Percentiles rank a stretch among this genome's conserved stretches.
Conservation (phyloP, 2,888 invertebrate genomes). For the Drosophila engyochracea region DNA sequence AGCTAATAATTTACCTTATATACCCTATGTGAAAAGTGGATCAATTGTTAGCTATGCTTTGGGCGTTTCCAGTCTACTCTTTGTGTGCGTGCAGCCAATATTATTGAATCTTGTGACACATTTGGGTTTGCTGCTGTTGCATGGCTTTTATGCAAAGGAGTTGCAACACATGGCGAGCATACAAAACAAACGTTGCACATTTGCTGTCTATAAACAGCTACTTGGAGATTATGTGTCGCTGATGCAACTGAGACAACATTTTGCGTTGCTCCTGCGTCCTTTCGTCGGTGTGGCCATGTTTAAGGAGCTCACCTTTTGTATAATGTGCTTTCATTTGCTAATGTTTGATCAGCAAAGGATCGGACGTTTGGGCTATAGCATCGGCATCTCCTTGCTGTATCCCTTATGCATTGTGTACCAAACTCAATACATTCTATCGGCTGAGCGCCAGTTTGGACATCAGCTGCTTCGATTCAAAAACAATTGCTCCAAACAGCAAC, state of each 20-base stretch:
- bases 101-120: conserved; percentile 24
- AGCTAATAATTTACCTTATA: background rate
- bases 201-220: background rate
- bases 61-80: background rate
- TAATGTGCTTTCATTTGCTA: conserved; percentile 29
- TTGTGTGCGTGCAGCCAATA: conserved; percentile 51
- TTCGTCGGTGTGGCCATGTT: conserved; percentile 28
- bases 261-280: conserved; percentile 51
- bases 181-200: background rate
- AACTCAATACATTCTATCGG: conserved; percentile 4
- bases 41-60: background rate
- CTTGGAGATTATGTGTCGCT: conserved; percentile 34
- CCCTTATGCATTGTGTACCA: conserved; percentile 33
- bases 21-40: background rate
- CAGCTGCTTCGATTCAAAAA: conserved; percentile 22
- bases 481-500: conserved; percentile 15
- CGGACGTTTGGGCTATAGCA: rapidly evolving
- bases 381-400: background rate
- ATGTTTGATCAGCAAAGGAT: conserved; percentile 28
- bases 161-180: background rate
- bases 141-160: conserved; percentile 32
- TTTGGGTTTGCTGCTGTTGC: conserved; percentile 44
- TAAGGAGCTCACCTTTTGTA: background rate
- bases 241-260: conserved; percentile 37
- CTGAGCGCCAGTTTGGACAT: conserved; percentile 43